These are phyloP conservation scores for Trogon surrucura DNA, from an alignment of 2,113 vertebrate genomes.

Conservation along the genomic window DNA sequence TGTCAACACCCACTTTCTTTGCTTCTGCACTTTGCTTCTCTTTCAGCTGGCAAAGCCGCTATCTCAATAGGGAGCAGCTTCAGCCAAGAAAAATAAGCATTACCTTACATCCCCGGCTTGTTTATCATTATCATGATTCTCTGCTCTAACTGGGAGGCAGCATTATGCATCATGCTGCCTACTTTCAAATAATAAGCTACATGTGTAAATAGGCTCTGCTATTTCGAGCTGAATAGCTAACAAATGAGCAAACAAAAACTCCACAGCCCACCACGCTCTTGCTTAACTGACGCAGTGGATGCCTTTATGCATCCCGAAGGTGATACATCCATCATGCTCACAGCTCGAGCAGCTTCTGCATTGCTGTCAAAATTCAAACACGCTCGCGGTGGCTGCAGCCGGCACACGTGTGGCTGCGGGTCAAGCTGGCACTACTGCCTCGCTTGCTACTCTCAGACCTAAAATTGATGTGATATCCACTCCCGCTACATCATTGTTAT, in stretches of 20 bases:
- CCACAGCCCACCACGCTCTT: not conserved
- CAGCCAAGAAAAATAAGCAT: constrained; percentile 39
- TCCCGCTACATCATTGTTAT: not conserved
- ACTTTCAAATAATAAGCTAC: constrained; percentile 32
- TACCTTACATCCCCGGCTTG: not conserved
- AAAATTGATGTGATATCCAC: not conserved
- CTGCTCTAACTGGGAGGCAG: not conserved
- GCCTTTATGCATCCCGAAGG: constrained; percentile 21
- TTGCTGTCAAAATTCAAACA: not conserved
- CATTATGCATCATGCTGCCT: constrained; percentile 12
- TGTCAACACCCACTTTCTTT: not conserved
- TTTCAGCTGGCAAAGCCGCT: not conserved
- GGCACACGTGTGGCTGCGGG: accelerated
- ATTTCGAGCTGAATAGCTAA: constrained; percentile 34
- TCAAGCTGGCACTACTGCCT: not conserved
- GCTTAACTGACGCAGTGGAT: not conserved
- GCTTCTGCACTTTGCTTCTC: not conserved
- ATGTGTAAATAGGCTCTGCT: not conserved
- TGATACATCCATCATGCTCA: not conserved
- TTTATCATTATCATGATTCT: not conserved
- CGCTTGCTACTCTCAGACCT: not conserved
- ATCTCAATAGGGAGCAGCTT: not conserved
- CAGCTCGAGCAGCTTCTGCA: accelerated
- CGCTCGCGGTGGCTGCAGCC: not conserved
- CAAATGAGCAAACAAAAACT: constrained; percentile 56